These are phyloP conservation scores for Atrina japonica DNA, from an alignment of 2,888 invertebrate species.

Conservation along the genomic window DNA sequence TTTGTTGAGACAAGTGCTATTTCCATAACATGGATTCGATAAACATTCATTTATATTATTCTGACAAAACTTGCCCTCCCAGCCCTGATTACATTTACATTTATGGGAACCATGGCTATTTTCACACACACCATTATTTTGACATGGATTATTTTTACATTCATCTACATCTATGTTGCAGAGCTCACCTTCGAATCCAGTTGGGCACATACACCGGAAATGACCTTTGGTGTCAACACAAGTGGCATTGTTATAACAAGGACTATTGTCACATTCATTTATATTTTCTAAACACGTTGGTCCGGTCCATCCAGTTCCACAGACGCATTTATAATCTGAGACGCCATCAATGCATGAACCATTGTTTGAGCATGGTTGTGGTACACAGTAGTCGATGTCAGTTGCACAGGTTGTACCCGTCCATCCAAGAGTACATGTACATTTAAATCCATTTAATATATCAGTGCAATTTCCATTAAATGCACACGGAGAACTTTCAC, in stretches of 20 bases:
- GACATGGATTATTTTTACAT: slow-evolving; percentile 41
- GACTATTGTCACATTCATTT: slow-evolving; percentile 43
- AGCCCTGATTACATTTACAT: slow-evolving; percentile 42
- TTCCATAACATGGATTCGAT: slow-evolving; percentile 38
- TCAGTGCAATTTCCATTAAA: slow-evolving; percentile 52
- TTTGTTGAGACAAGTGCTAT: slow-evolving; percentile 46
- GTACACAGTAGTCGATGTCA: slow-evolving; percentile 41
- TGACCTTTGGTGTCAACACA: slow-evolving; percentile 37
- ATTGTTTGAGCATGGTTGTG: slow-evolving; percentile 36
- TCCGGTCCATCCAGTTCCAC: slow-evolving; percentile 40
- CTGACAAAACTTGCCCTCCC: slow-evolving; percentile 44
- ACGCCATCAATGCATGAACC: slow-evolving; percentile 48
- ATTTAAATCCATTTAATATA: slow-evolving; percentile 39
- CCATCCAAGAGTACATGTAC: slow-evolving; percentile 42
- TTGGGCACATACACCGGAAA: slow-evolving; percentile 44
- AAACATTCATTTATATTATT: slow-evolving; percentile 49
- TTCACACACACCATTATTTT: slow-evolving; percentile 39
- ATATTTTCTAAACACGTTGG: slow-evolving; percentile 32
- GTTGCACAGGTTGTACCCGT: slow-evolving; percentile 33
- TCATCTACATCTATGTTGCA: slow-evolving; percentile 54
- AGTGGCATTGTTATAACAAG: slow-evolving; percentile 38
- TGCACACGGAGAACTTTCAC: slow-evolving; percentile 42
- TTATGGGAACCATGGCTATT: slow-evolving; percentile 34
- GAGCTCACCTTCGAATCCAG: slow-evolving; percentile 33
- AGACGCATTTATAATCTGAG: slow-evolving; percentile 43